phyloP scores from a whole-genome alignment of 2,888 invertebrate genomes.

The Autographa gamma region DNA sequence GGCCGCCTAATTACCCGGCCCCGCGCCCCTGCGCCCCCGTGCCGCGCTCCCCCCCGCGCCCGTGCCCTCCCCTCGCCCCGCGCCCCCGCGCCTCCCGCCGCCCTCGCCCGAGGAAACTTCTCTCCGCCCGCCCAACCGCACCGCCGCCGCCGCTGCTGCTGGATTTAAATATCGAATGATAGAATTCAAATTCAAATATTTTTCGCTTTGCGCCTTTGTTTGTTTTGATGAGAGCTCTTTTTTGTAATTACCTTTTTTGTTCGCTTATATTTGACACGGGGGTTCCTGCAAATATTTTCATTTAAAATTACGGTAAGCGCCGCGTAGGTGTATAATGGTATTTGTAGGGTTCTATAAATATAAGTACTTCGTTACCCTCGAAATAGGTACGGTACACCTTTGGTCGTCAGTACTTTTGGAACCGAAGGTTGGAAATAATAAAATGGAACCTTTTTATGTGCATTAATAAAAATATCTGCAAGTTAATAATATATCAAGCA shows the following conservation, averaged over 20 bases:
- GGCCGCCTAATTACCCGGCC: slow-evolving; percentile 86
- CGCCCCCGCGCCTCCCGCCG: slow-evolving; percentile 40
- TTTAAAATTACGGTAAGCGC: slow-evolving; percentile 36
- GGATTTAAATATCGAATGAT: slow-evolving; percentile 88
- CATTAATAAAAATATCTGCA: background rate
- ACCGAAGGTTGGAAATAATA: background rate
- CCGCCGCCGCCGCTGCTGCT: slow-evolving; percentile 71
- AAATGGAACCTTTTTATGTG: slow-evolving; percentile 11
- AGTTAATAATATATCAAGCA: background rate
- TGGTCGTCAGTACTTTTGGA: slow-evolving; percentile 26
- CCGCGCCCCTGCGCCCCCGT: slow-evolving; percentile 52
- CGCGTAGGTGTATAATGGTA: slow-evolving; percentile 17
- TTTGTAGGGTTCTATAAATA: slow-evolving; percentile 36
- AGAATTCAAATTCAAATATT: slow-evolving; percentile 87
- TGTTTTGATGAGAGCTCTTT: slow-evolving; percentile 72
- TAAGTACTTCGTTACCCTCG: slow-evolving; percentile 21
- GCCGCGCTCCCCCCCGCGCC: slow-evolving; percentile 51
- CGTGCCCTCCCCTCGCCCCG: slow-evolving; percentile 60
- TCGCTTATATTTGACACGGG: slow-evolving; percentile 29
- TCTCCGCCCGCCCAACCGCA: slow-evolving; percentile 77
- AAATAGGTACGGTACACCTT: slow-evolving; percentile 33
- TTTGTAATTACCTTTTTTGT: slow-evolving; percentile 62
- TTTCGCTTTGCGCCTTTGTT: slow-evolving; percentile 80
- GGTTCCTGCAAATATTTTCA: slow-evolving; percentile 45
- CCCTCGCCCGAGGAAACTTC: slow-evolving; percentile 73